phyloP scores from a whole-genome alignment of 2,113 vertebrate species.

The Melanerpes aurifrons region DNA sequence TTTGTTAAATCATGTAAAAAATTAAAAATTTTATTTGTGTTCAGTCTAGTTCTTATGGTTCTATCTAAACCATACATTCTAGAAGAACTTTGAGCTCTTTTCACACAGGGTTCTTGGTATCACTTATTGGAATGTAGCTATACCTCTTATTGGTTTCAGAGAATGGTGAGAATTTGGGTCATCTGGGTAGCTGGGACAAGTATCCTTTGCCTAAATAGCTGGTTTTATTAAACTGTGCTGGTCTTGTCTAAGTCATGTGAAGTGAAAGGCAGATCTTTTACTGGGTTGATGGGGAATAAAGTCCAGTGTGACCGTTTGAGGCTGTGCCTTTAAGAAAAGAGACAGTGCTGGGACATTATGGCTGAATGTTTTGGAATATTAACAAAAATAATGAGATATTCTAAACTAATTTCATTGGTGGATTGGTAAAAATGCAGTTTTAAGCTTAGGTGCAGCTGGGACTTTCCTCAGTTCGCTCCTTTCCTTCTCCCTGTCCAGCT shows the following conservation, averaged over 20 bases:
- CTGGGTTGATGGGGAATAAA: not conserved
- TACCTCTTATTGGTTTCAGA: not conserved
- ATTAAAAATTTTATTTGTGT: not conserved
- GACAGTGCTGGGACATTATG: no score
- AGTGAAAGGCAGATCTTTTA: not conserved
- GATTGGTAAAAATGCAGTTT: no score
- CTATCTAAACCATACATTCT: not conserved
- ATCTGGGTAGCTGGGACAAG: not conserved
- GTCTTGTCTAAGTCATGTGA: not conserved
- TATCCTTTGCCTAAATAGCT: not conserved
- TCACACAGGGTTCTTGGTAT: not conserved
- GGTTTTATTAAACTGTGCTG: not conserved
- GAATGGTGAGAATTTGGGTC: not conserved
- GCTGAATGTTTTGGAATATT: no score
- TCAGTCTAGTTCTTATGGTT: not conserved
- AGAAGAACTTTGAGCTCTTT: not conserved
- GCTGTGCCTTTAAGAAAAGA: no score
- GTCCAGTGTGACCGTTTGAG: no score
- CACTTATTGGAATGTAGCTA: not conserved
- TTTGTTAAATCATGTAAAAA: conserved; percentile 38
- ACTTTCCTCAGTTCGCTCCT: no score
- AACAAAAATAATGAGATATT: no score
- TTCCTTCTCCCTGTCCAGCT: no score
- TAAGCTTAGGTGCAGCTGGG: no score
- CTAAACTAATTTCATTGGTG: no score